These are phyloP conservation scores for Psittacara wagleri DNA, from an alignment of 2,113 vertebrate genomes.

Conservation along the genomic window DNA sequence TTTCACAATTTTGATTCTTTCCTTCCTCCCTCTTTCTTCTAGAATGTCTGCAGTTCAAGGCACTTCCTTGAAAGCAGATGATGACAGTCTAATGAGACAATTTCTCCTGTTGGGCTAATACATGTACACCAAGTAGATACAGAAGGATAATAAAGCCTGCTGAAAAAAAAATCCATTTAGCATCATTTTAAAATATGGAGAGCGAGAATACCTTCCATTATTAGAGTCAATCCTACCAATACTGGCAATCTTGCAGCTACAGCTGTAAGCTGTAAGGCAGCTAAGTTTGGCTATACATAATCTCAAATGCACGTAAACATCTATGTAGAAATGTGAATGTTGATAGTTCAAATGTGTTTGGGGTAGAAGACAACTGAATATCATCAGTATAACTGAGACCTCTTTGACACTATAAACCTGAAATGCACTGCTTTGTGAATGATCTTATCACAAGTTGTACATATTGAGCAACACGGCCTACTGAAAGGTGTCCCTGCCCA, in stretches of 20 bases:
- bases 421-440: constrained; percentile 20
- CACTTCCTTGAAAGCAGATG: not conserved
- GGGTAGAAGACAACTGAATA: not conserved
- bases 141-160: not conserved
- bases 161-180: not conserved
- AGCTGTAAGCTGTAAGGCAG: not conserved
- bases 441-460: constrained; percentile 5
- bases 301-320: not conserved
- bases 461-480: not conserved
- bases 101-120: not conserved
- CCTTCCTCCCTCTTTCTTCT: not conserved
- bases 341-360: constrained; percentile 1
- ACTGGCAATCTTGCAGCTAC: not conserved
- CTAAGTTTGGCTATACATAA: fast-evolving
- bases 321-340: not conserved
- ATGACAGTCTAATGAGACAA: not conserved
- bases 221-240: not conserved
- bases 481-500: not conserved
- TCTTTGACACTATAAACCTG: constrained; percentile 42
- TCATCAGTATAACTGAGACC: not conserved
- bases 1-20: not conserved
- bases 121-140: not conserved
- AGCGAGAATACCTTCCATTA: not conserved
- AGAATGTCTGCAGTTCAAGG: not conserved
- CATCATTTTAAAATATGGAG: not conserved